phyloP scores from a whole-genome alignment of 1,140 invertebrate genomes.

The Phymorhynchus buccinoides region DNA sequence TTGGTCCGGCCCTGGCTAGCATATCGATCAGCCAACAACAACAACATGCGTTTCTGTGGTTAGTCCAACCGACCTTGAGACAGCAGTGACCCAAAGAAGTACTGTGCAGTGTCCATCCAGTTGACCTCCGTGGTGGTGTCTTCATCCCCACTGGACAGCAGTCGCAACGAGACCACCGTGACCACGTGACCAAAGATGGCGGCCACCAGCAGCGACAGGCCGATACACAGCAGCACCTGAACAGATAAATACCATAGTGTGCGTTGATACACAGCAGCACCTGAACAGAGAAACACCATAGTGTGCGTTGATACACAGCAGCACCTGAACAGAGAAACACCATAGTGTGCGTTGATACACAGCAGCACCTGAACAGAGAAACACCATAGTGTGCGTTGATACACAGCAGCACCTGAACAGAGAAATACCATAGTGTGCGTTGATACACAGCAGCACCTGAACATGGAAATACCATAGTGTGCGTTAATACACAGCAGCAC shows the following conservation, averaged over 20 bases:
- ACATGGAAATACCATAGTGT: no score
- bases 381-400: no score
- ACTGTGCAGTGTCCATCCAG: constrained; percentile 6
- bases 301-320: no score
- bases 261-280: no score
- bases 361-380: neutral
- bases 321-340: neutral
- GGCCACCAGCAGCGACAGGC: constrained; percentile 1
- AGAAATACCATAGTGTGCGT: neutral
- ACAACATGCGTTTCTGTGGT: no score
- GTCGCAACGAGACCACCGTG: neutral
- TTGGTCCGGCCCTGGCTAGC: no score
- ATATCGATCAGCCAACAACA: no score
- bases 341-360: no score
- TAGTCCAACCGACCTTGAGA: neutral
- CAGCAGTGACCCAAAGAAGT: constrained; percentile 24
- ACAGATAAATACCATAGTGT: neutral
- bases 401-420: neutral
- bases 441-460: neutral
- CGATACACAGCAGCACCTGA: constrained; percentile 1
- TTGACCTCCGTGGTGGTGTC: neutral
- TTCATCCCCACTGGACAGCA: neutral
- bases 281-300: neutral
- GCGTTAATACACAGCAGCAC: no score
- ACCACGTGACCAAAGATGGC: constrained; percentile 12